phyloP scores from a whole-genome alignment of 2,113 vertebrate genomes.

The Odontophorus gujanensis region DNA sequence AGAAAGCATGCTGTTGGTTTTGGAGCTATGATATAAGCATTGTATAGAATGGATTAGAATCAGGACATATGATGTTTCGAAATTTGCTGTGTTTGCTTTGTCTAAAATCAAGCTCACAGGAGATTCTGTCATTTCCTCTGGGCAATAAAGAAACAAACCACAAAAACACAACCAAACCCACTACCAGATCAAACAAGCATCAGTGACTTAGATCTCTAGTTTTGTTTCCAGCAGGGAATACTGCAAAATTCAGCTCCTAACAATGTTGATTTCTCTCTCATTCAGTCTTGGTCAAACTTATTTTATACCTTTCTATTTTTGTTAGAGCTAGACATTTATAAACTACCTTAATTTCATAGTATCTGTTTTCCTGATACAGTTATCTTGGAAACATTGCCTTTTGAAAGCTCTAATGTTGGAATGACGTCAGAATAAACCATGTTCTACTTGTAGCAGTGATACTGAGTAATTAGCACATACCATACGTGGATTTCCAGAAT shows the following conservation, averaged over 20 bases:
- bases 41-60: not conserved
- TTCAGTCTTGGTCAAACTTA: not conserved
- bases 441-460: not conserved
- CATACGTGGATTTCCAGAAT: not conserved
- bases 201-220: not conserved
- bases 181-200: not conserved
- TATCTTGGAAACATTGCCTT: not conserved
- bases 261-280: not conserved
- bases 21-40: not conserved
- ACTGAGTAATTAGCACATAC: not conserved
- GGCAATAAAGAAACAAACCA: not conserved
- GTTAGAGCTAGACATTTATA: not conserved
- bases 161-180: too few species aligned
- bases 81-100: not conserved
- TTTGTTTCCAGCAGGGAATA: not conserved
- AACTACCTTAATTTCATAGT: not conserved
- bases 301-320: not conserved
- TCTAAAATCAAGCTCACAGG: not conserved
- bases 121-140: not conserved
- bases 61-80: not conserved
- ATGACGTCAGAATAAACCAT: not conserved
- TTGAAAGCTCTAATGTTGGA: not conserved
- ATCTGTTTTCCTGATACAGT: not conserved
- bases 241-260: not conserved
- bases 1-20: not conserved